Evolutionary conservation across 2,888 invertebrate genomes (phyloP).

Genomic region (Lasius platythorax): DNA sequence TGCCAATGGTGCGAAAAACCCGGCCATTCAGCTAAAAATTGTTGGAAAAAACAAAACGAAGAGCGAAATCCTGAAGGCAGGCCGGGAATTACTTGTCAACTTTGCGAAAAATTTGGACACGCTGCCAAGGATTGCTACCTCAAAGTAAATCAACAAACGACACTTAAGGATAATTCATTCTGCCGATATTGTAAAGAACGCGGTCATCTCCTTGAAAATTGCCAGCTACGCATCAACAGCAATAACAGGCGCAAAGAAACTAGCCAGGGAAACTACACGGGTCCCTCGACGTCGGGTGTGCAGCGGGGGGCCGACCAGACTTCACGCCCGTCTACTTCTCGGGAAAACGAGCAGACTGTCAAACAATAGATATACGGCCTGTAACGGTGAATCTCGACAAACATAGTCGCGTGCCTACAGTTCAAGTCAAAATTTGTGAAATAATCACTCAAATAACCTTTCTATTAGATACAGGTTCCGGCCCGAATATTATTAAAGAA

Average conservation of each 20-base stretch:
- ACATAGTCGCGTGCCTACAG: background rate
- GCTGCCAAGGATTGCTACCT: background rate
- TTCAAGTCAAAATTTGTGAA: background rate
- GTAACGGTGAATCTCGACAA: background rate
- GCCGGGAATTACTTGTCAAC: background rate
- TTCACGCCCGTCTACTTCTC: background rate
- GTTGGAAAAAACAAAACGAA: background rate
- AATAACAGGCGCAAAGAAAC: background rate
- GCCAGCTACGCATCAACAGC: background rate
- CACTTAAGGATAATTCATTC: background rate
- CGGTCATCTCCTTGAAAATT: background rate
- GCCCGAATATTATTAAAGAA: background rate
- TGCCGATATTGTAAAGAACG: background rate
- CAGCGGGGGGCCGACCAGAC: background rate
- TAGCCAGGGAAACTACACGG: background rate
- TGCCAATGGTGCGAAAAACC: background rate
- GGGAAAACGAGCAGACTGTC: too few relatives aligned
- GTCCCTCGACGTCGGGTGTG: background rate
- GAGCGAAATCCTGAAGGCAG: background rate
- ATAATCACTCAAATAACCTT: too few relatives aligned
- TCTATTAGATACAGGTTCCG: background rate
- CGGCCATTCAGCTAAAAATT: background rate
- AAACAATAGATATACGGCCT: background rate
- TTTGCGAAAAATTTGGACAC: background rate
- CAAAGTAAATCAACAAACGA: background rate